These are phyloP conservation scores for Ommatoiulus sabulosus DNA, from an alignment of 2,888 invertebrate species.

Conservation along the genomic window DNA sequence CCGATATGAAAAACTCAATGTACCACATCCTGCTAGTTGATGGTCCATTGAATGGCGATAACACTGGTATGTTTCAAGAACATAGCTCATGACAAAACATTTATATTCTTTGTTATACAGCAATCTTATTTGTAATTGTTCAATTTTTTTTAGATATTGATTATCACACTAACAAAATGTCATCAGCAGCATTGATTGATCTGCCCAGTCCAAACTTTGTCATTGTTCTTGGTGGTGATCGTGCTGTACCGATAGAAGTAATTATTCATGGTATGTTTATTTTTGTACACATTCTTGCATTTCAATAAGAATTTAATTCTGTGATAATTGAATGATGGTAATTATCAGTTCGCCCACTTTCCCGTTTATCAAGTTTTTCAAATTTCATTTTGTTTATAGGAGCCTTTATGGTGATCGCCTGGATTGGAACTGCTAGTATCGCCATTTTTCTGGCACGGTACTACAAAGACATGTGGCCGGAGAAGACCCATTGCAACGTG, in stretches of 20 bases:
- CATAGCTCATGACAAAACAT: background rate
- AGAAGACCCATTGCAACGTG: slow-evolving; percentile 82
- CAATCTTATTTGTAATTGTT: background rate
- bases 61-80: slow-evolving; percentile 1
- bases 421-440: slow-evolving; percentile 88
- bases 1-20: background rate
- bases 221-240: background rate
- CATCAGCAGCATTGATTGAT: background rate
- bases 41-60: slow-evolving; percentile 44
- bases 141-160: slow-evolving; percentile 24
- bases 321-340: background rate
- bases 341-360: background rate
- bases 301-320: slow-evolving; percentile 49
- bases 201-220: slow-evolving; percentile 42
- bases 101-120: background rate
- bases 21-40: slow-evolving; percentile 41
- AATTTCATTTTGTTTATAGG: slow-evolving; percentile 49
- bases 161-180: slow-evolving; percentile 35
- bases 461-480: slow-evolving; percentile 90
- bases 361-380: background rate
- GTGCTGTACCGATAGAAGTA: background rate
- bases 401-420: slow-evolving; percentile 84
- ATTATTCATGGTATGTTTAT: slow-evolving; percentile 44
- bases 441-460: slow-evolving; percentile 90
- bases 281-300: background rate